Conservation (phyloP, 2,888 invertebrate genomes). For the Ferdinandea cuprea region DNA sequence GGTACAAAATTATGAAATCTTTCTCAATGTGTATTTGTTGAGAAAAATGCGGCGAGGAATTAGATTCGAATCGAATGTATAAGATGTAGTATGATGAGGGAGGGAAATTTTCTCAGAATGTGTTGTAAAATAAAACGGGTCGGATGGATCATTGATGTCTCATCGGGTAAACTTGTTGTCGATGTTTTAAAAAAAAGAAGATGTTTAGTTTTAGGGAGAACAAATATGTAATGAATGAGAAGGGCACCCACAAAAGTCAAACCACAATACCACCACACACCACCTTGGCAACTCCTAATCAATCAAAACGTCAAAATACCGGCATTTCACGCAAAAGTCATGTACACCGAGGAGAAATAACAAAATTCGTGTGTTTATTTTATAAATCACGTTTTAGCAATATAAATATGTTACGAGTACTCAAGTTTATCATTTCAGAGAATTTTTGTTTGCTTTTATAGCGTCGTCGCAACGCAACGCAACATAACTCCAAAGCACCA, state of each 20-base stretch:
- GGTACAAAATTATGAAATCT: conserved; percentile 61
- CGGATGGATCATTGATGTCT: conserved; percentile 12
- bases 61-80: not conserved
- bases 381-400: conserved; percentile 67
- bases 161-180: conserved; percentile 27
- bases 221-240: conserved; percentile 27
- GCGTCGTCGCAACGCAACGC: conserved; percentile 13
- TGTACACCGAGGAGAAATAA: conserved; percentile 31
- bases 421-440: conserved; percentile 43
- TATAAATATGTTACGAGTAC: conserved; percentile 44
- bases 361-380: conserved; percentile 35
- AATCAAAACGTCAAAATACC: conserved; percentile 38
- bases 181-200: not conserved
- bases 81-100: conserved; percentile 9
- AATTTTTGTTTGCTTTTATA: conserved; percentile 52
- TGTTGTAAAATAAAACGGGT: conserved; percentile 36
- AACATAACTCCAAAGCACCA: conserved; percentile 39
- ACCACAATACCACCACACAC: not conserved
- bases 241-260: not conserved
- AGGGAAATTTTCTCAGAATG: conserved; percentile 20
- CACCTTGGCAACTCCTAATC: conserved; percentile 39
- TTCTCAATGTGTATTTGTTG: conserved; percentile 29
- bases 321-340: conserved; percentile 57
- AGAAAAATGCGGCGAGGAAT: conserved; percentile 5
- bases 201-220: conserved; percentile 28